Evolutionary conservation across 2,113 vertebrate genomes (phyloP).

Genomic region (Pagrus major): DNA sequence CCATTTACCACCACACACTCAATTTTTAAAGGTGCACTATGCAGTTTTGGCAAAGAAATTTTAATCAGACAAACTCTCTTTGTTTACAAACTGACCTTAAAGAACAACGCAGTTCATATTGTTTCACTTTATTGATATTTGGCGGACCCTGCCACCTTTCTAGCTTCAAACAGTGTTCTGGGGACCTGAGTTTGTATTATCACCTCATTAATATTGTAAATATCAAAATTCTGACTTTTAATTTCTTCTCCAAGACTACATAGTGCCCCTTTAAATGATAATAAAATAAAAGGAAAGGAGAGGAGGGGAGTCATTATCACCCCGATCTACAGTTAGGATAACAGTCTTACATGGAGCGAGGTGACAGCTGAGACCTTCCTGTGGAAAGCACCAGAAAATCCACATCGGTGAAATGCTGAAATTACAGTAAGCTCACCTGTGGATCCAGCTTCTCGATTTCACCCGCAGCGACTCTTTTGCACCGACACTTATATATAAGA

Average conservation of each 20-base stretch:
- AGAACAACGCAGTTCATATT: too few species aligned
- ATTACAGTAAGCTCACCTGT: conserved; percentile 66
- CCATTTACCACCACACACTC: background rate
- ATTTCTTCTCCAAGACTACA: too few species aligned
- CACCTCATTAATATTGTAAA: too few species aligned
- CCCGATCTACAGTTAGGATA: conserved; percentile 12
- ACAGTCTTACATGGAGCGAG: background rate
- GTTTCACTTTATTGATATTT: too few species aligned
- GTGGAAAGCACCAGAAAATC: conserved; percentile 83
- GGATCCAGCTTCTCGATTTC: conserved; percentile 61
- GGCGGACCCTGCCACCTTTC: too few species aligned
- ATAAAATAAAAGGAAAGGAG: conserved; percentile 1
- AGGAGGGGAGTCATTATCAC: background rate
- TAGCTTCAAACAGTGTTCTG: too few species aligned
- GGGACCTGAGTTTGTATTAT: too few species aligned
- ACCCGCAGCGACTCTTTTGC: conserved; percentile 3
- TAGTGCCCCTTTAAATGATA: background rate
- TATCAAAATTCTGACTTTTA: too few species aligned
- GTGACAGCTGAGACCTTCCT: conserved; percentile 42
- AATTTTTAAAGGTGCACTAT: too few species aligned
- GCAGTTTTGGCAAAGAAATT: too few species aligned
- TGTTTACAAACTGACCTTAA: too few species aligned
- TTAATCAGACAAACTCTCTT: too few species aligned
- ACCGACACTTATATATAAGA: background rate
- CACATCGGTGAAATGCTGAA: conserved; percentile 48